Base-by-base conservation (phyloP, 1,140 invertebrate genomes). In the Drosophila guanche region DNA sequence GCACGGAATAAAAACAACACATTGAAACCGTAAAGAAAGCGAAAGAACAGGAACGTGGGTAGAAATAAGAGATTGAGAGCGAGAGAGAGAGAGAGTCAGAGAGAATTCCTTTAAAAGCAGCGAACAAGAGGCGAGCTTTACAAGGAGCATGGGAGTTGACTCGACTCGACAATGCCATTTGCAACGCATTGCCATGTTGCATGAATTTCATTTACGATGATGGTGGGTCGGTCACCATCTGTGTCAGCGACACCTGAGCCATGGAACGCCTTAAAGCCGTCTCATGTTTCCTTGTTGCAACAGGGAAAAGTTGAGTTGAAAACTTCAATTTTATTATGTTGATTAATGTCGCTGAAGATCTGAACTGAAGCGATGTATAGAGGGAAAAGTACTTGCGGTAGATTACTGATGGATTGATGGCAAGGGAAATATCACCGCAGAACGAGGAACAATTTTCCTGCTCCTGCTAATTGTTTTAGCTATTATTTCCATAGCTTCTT, bases 161-260 rank as follows among this genome's bases (percentile, higher is more conserved):
- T 56, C 51, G 70, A 73, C 69, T 73, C 68, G 69, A 73, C 70
- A 73, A 73, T 73, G 69, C 70, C 70, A 73, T 73, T 73, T 73
- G 58, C 70, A 73, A 73, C 70, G 70, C 70, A 73, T 73, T 73
- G 70, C 70, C 70, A 73, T 73, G 69, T 73, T 73, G 69, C 70
- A 73, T 73, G 70, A 73, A 73, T 73, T 73, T 52, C 69, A 73
- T 73, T 73, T 73, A 73, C 46, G 69, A 55, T 43, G 52, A 55
- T 55, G 50, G 27, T 20, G 29, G 29, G 7, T 3, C 7, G 29
- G 5, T 25, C 47, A 16, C 33, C 47, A 40, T 29, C 47, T 14
- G 23, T 33, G 41, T 51, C 14, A 20, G 57, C 57, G 20, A n/a
- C 48, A 25, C 48, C 50, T 53, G 47, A 22, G 22, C n/a, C 33